Percentiles rank a stretch among this genome's conserved stretches.
phyloP scores from a whole-genome alignment of 1,140 invertebrate species.

The Saccostrea cuccullata region DNA sequence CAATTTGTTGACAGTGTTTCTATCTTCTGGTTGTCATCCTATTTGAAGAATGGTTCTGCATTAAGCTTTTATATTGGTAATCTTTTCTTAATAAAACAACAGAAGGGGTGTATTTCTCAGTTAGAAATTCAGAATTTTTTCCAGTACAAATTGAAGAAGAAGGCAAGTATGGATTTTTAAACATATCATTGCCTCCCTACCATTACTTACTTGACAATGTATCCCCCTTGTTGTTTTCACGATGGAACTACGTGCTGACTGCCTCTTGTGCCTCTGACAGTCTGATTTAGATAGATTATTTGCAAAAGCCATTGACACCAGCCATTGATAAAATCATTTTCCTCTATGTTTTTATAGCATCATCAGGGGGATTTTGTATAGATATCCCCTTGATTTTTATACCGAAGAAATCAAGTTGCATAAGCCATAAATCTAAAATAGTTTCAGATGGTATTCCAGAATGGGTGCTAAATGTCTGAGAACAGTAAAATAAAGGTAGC shows the following conservation, averaged over 20 bases:
- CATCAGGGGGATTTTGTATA: background rate
- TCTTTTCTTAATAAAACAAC: background rate
- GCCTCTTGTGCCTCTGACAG: background rate
- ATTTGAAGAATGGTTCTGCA: constrained; percentile 19
- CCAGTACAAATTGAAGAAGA: no score
- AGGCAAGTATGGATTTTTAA: no score
- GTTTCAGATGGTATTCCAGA: constrained; percentile 27
- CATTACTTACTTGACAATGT: background rate
- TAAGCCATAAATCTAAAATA: constrained; percentile 26
- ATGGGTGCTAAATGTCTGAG: constrained; percentile 30
- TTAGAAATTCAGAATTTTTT: background rate
- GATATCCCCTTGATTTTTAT: constrained; percentile 6
- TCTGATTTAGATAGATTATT: constrained; percentile 26
- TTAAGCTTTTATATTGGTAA: background rate
- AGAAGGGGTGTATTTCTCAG: background rate
- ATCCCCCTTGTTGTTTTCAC: background rate
- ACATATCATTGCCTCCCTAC: background rate
- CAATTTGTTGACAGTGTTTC: constrained; percentile 27
- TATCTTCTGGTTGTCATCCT: constrained; percentile 29
- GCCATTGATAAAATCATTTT: constrained; percentile 34
- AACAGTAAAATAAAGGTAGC: background rate
- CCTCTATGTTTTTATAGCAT: constrained; percentile 13
- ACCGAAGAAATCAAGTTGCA: constrained; percentile 6
- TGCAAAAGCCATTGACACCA: constrained; percentile 29
- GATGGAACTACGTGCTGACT: background rate